phyloP scores from a whole-genome alignment of 2,888 invertebrate genomes.

The Thysanoteuthis rhombus region DNA sequence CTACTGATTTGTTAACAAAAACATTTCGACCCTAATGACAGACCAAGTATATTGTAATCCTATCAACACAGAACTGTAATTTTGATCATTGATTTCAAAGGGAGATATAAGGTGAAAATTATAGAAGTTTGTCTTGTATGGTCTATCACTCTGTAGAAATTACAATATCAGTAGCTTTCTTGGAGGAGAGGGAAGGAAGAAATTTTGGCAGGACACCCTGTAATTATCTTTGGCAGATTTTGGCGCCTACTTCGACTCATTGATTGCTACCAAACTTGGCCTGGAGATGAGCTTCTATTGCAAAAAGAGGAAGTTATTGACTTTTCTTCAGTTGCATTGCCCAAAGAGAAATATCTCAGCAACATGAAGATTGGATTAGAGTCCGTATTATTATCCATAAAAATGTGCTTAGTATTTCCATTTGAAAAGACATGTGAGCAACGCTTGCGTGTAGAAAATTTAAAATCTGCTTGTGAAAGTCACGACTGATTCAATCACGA shows the following conservation, averaged over 20 bases:
- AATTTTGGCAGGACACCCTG: background rate
- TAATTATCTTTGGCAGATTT: background rate
- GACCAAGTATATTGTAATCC: background rate
- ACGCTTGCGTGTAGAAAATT: no score
- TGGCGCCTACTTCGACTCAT: background rate
- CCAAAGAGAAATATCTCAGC: no score
- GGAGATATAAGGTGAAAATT: background rate
- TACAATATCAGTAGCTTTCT: background rate
- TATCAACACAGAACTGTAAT: background rate
- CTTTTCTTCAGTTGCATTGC: background rate
- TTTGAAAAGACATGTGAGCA: no score
- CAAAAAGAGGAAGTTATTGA: background rate
- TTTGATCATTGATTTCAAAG: background rate
- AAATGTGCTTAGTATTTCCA: no score
- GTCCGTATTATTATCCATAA: no score
- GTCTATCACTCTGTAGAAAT: background rate
- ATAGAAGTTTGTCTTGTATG: background rate
- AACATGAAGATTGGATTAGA: no score
- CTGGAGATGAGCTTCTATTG: background rate
- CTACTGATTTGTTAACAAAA: background rate
- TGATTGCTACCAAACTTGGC: background rate
- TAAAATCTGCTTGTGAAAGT: no score
- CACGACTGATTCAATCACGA: no score
- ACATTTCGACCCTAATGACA: background rate
- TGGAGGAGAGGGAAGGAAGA: background rate